Evolutionary conservation across 2,888 invertebrate genomes (phyloP), one percentile per base, ranked within the genome.

Genomic region (Cerceris ruficornis): DNA sequence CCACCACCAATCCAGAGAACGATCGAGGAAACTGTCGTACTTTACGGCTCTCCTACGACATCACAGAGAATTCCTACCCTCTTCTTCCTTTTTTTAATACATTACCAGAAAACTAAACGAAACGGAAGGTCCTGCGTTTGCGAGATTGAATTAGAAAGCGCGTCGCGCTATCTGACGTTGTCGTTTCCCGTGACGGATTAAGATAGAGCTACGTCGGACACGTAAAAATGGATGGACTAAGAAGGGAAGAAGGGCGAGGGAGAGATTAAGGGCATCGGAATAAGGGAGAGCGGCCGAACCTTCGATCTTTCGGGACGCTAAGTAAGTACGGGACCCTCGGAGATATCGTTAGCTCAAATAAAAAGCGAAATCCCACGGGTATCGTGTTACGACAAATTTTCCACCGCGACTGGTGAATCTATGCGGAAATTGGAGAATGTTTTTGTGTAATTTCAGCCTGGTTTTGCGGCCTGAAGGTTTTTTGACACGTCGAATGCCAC

Each of bases 131-230:
- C 46, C 57, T 61, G 62, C 54, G 41, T 67, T 52, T 39, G 46
- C 43, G 52, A 49, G 65, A 82, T 82, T 82, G 81, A 82, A 82
- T 82, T 81, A 75, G 75, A 82, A 65, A 75, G 70, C 71, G 59
- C 41, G 55, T 64, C 59, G 59, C 67, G 75, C 64, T 75, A 76
- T 73, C 75, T 62, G 77, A 75, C 82, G 73, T 77, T 79, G 83
- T 80, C 82, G 81, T 75, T 77, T 67, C 75, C 78, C 83, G 74
- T 87, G 88, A 88, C 81, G 85, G 87, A 87, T 87, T 87, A 83
- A 84, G 83, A 82, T 75, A 71, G 79, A 80, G 80, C 76, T 61
- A 74, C 69, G 69, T 68, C n/a, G 74, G 84, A 83, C 84, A 57
- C 61, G 15, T 75, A 81, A 71, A 75, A 82, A 81, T 79, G 73